phyloP scores from a whole-genome alignment of 2,797 vertebrate species.

The Enteromius unitaeniatus region DNA sequence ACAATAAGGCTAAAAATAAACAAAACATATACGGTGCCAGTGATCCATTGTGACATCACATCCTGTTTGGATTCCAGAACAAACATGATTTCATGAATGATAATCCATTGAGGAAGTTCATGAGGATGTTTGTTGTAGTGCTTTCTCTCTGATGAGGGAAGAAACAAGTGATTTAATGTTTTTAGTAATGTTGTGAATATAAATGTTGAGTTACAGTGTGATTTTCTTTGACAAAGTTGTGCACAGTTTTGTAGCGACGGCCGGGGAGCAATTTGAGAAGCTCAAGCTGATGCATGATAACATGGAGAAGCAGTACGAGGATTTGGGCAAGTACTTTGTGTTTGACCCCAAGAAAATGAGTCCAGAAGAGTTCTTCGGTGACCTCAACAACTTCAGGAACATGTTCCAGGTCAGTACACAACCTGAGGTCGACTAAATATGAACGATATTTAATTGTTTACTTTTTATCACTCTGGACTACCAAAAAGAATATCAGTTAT shows the following conservation, averaged over 20 bases:
- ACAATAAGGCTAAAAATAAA: conserved; percentile 1
- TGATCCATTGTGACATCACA: conserved; percentile 30
- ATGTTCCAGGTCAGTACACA: conserved; percentile 85
- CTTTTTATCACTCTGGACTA: too few relatives aligned
- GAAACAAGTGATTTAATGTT: not conserved
- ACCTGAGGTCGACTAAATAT: not conserved
- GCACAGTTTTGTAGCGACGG: conserved; percentile 82
- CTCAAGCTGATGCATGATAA: conserved; percentile 85
- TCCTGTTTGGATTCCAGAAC: conserved; percentile 31
- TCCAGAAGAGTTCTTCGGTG: conserved; percentile 85
- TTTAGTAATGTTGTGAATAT: not conserved
- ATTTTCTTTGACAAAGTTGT: conserved; percentile 75
- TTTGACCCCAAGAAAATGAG: conserved; percentile 83
- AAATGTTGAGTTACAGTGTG: not conserved
- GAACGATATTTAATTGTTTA: not conserved
- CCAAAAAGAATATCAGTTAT: too few relatives aligned
- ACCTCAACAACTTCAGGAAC: conserved; percentile 86
- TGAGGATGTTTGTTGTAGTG: not conserved
- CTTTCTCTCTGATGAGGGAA: not conserved
- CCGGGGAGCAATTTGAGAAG: conserved; percentile 83
- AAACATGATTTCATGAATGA: not conserved
- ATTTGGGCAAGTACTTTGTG: conserved; percentile 81
- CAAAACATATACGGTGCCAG: not conserved
- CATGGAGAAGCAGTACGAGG: conserved; percentile 84
- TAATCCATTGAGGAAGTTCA: not conserved